phyloP scores from a whole-genome alignment of 1,140 invertebrate genomes.

The Apocrypta bakeri region DNA sequence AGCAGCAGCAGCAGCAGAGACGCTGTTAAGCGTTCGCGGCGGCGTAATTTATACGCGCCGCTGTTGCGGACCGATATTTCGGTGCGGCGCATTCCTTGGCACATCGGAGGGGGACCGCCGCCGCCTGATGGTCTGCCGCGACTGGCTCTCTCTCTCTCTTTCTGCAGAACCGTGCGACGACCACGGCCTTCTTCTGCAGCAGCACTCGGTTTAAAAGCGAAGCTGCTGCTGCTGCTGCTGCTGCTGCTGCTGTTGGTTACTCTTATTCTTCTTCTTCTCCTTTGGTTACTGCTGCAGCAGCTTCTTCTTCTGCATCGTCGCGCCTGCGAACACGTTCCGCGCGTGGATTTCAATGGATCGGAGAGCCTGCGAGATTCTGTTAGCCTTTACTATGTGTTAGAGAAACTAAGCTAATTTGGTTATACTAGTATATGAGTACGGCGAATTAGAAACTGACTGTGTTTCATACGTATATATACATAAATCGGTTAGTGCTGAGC shows the following conservation, averaged over 20 bases:
- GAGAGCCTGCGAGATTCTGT: neutral
- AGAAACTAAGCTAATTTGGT: too few species aligned
- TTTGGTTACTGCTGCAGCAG: neutral
- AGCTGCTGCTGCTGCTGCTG: too few species aligned
- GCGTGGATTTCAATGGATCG: neutral
- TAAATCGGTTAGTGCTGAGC: neutral
- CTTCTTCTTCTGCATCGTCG: neutral
- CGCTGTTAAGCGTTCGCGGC: conserved; percentile 24
- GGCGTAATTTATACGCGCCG: conserved; percentile 48
- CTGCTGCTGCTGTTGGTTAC: neutral
- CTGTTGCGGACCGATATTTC: conserved; percentile 42
- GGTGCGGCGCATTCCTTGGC: conserved; percentile 47
- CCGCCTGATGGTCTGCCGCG: conserved; percentile 38
- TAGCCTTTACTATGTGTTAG: neutral
- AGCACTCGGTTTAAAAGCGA: neutral
- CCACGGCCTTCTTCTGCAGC: neutral
- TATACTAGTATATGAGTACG: too few species aligned
- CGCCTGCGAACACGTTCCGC: conserved; percentile 4
- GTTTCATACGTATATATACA: too few species aligned
- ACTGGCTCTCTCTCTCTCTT: neutral
- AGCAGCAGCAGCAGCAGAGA: conserved; percentile 7
- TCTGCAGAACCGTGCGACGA: neutral
- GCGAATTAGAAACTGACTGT: too few species aligned
- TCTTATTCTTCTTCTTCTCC: neutral
- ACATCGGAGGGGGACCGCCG: neutral